Conservation (phyloP, 2,888 invertebrate genomes). For the Chelonus formosanus region DNA sequence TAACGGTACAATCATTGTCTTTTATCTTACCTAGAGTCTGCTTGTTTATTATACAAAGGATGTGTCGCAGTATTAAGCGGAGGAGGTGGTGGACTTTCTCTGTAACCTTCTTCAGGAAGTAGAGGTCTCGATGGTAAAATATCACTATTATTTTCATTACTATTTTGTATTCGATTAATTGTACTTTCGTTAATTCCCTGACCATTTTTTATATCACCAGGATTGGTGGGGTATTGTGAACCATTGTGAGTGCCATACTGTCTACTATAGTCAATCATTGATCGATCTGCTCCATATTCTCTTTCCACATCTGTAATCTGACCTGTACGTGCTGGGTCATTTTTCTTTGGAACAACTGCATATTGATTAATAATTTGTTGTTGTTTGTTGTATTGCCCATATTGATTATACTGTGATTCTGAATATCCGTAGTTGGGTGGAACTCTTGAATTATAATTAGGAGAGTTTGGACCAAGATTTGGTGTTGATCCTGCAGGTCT, state of each 20-base stretch:
- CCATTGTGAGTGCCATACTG: conserved; percentile 48
- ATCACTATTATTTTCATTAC: conserved; percentile 41
- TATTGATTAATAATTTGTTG: conserved; percentile 47
- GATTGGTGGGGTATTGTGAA: conserved; percentile 45
- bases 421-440: conserved; percentile 50
- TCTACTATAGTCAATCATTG: conserved; percentile 44
- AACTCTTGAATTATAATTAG: conserved; percentile 44
- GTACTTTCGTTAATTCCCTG: conserved; percentile 49
- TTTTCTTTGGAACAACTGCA: conserved; percentile 45
- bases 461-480: conserved; percentile 53
- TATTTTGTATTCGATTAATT: conserved; percentile 45
- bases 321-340: conserved; percentile 30
- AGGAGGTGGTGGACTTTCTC: conserved; percentile 70
- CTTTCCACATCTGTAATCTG: conserved; percentile 36
- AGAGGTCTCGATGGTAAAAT: conserved; percentile 58
- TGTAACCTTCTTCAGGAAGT: conserved; percentile 60
- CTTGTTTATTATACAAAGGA: conserved; percentile 69
- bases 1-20: too few relatives aligned
- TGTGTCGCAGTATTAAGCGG: conserved; percentile 77
- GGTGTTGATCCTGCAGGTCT: conserved; percentile 59
- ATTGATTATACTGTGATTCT: conserved; percentile 52
- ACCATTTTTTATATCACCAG: conserved; percentile 46
- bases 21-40: conserved; percentile 54
- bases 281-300: conserved; percentile 43
- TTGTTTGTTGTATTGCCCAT: conserved; percentile 53